Evolutionary conservation across 2,888 invertebrate species (phyloP).

Genomic region (Ptilodon capucinus): DNA sequence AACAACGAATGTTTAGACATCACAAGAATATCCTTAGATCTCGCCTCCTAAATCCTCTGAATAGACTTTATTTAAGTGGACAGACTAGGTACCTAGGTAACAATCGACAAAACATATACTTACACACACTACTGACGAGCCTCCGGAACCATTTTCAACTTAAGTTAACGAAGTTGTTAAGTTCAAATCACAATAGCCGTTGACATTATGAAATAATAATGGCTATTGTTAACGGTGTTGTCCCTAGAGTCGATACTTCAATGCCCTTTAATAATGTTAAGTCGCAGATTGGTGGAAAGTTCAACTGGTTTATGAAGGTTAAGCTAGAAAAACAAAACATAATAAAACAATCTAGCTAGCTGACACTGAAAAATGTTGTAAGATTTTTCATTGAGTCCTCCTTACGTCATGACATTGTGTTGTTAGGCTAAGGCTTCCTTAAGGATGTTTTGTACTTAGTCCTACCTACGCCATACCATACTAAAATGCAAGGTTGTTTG

Average conservation of each 20-base stretch:
- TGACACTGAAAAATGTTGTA: too few species aligned
- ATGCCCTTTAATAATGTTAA: constrained; percentile 31
- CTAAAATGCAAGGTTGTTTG: too few species aligned
- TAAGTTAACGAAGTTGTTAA: constrained; percentile 11
- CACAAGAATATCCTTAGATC: neutral
- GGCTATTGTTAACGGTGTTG: constrained; percentile 33
- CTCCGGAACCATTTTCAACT: neutral
- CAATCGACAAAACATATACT: constrained; percentile 8
- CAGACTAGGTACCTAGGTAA: constrained; percentile 14
- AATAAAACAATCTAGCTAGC: too few species aligned
- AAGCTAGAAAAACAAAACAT: neutral
- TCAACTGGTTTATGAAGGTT: neutral
- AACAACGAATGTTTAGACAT: neutral
- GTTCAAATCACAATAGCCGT: constrained; percentile 14
- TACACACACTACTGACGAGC: neutral
- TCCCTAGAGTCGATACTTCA: constrained; percentile 34
- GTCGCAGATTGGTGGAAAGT: neutral
- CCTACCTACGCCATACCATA: too few species aligned
- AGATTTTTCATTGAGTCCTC: too few species aligned
- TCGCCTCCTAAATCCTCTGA: too few species aligned
- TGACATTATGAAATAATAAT: constrained; percentile 42
- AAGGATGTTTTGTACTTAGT: too few species aligned
- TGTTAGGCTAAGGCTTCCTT: too few species aligned
- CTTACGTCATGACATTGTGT: too few species aligned
- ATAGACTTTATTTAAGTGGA: too few species aligned